These are phyloP conservation scores for Pantherophis alleghaniensis DNA, from an alignment of 2,797 vertebrate genomes.

Conservation along the genomic window DNA sequence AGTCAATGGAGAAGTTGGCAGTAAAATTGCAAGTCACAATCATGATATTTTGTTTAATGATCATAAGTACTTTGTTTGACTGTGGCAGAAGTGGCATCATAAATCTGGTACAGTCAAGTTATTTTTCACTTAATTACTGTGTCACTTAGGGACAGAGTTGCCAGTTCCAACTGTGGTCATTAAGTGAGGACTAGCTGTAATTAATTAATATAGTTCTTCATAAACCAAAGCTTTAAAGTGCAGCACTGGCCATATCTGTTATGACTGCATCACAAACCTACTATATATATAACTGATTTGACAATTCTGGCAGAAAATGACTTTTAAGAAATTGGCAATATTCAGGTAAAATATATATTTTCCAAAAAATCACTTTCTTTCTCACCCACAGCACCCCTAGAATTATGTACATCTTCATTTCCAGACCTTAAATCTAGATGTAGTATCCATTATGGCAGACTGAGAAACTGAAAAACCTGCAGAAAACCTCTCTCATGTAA, in stretches of 20 bases:
- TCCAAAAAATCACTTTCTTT: not conserved
- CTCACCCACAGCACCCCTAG: not conserved
- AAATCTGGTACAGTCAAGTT: no score
- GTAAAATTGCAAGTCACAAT: not conserved
- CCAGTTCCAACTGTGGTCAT: not conserved
- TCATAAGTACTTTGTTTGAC: not conserved
- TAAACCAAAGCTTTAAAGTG: not conserved
- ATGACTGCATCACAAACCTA: not conserved
- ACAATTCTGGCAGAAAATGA: not conserved
- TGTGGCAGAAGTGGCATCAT: not conserved
- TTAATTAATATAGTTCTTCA: not conserved
- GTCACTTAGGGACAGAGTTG: not conserved
- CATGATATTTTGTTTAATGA: not conserved
- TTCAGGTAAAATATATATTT: not conserved
- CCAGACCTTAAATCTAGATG: not conserved
- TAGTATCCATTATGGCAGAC: not conserved
- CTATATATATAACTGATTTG: not conserved
- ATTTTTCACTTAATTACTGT: not conserved
- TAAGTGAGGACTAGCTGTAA: not conserved
- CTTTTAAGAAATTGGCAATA: not conserved
- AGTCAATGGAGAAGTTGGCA: not conserved
- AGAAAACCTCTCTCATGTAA: not conserved
- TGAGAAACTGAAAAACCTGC: not conserved
- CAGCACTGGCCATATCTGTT: not conserved
- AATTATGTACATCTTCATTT: not conserved